Evolutionary conservation across 2,888 invertebrate species (phyloP).

Genomic region (Harpagoxenus sublaevis): DNA sequence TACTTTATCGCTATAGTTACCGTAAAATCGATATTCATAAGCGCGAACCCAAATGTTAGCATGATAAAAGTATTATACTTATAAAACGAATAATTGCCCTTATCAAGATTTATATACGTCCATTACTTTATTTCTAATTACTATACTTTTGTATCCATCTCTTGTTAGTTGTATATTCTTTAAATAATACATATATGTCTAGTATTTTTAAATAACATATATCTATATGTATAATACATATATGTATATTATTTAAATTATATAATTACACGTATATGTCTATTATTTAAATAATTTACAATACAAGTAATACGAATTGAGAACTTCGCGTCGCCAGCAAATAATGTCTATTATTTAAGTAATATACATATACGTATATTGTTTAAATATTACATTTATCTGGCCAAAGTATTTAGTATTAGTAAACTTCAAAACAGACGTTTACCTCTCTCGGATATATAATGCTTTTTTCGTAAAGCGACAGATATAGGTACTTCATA

Average conservation of each 20-base stretch:
- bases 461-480: neutral
- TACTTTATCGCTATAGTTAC: constrained; percentile 40
- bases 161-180: constrained; percentile 7
- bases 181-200: neutral
- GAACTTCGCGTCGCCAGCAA: too few species aligned
- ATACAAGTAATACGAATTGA: too few species aligned
- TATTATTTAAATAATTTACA: constrained; percentile 4
- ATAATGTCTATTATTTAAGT: neutral
- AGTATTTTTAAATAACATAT: neutral
- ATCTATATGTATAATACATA: neutral
- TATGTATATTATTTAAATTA: neutral
- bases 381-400: constrained; percentile 6
- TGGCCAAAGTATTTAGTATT: neutral
- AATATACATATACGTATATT: neutral
- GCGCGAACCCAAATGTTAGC: neutral
- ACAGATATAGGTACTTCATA: constrained; percentile 27
- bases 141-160: neutral
- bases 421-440: neutral
- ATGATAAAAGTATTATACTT: neutral
- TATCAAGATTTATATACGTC: constrained; percentile 48
- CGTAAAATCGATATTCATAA: constrained; percentile 40
- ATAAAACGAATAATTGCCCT: constrained; percentile 20
- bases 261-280: neutral
- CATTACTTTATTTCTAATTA: constrained; percentile 30
- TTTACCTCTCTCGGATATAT: neutral